A percentile compares a stretch with the other conserved stretches of the same genome.
phyloP scores from a whole-genome alignment of 1,140 invertebrate genomes.

The Drosophila arawakana region DNA sequence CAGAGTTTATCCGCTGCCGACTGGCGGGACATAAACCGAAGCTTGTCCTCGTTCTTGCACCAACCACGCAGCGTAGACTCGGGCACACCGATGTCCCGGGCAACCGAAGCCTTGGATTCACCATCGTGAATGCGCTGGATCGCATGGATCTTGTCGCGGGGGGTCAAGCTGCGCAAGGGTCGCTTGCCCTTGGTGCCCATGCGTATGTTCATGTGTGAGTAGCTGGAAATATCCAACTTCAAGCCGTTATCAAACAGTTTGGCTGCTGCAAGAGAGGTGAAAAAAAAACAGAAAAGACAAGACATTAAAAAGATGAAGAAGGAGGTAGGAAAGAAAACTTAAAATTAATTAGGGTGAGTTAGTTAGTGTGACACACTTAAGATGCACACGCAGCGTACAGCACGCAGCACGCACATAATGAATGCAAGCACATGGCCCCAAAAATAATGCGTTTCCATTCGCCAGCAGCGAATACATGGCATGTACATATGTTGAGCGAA shows the following conservation, averaged over 20 bases:
- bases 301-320: conserved; percentile 35
- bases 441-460: conserved; percentile 67
- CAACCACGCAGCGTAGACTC: conserved; percentile 93
- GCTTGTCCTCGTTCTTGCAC: conserved; percentile 93
- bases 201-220: conserved; percentile 82
- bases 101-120: conserved; percentile 92
- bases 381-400: conserved; percentile 46
- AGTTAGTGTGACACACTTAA: conserved; percentile 47
- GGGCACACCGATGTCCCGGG: conserved; percentile 91
- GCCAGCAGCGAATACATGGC: conserved; percentile 42
- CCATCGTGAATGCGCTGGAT: conserved; percentile 92
- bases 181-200: conserved; percentile 88
- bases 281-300: conserved; percentile 18
- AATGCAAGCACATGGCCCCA: conserved; percentile 43
- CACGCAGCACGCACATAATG: conserved; percentile 30
- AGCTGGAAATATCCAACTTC: conserved; percentile 84
- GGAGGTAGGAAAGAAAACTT: conserved; percentile 36
- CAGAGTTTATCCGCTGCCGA: conserved; percentile 87
- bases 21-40: conserved; percentile 89
- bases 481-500: conserved; percentile 57
- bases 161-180: conserved; percentile 88
- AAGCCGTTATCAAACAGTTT: conserved; percentile 84
- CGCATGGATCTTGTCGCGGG: conserved; percentile 91
- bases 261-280: conserved; percentile 63
- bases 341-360: conserved; percentile 51